These are phyloP conservation scores for Anisognathus igniventris DNA, from an alignment of 2,797 vertebrate genomes.

Conservation along the genomic window DNA sequence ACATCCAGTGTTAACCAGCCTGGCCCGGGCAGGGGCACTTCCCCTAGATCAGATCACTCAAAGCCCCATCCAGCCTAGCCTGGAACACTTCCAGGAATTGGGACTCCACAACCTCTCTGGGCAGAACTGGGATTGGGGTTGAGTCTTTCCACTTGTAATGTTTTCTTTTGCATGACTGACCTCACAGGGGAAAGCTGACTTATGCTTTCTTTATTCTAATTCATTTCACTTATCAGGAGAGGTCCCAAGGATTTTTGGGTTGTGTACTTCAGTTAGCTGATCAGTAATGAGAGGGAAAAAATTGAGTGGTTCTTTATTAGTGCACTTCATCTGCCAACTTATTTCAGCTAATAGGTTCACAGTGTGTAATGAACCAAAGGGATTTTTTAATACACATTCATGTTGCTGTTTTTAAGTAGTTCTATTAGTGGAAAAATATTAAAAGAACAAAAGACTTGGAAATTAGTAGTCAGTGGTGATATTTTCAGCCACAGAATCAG, in stretches of 20 bases:
- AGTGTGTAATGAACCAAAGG: not conserved
- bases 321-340: not conserved
- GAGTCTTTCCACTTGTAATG: not conserved
- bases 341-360: not conserved
- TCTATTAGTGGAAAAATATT: not conserved
- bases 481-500: accelerated
- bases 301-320: not conserved
- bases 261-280: not conserved
- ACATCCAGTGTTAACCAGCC: not conserved
- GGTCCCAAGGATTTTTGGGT: not conserved
- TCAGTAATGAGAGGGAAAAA: not conserved
- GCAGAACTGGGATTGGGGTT: not conserved
- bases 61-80: not conserved
- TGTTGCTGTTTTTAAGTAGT: not conserved
- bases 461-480: not conserved
- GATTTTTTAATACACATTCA: not conserved
- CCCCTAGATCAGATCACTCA: not conserved
- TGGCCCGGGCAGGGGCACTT: not conserved
- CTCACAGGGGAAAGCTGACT: not conserved
- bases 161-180: not conserved
- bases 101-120: not conserved
- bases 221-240: not conserved
- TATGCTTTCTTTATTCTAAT: not conserved
- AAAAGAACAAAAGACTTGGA: not conserved
- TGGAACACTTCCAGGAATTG: not conserved